Evolutionary conservation across 1,140 invertebrate genomes (phyloP).

Genomic region (Agrypnia vestita): DNA sequence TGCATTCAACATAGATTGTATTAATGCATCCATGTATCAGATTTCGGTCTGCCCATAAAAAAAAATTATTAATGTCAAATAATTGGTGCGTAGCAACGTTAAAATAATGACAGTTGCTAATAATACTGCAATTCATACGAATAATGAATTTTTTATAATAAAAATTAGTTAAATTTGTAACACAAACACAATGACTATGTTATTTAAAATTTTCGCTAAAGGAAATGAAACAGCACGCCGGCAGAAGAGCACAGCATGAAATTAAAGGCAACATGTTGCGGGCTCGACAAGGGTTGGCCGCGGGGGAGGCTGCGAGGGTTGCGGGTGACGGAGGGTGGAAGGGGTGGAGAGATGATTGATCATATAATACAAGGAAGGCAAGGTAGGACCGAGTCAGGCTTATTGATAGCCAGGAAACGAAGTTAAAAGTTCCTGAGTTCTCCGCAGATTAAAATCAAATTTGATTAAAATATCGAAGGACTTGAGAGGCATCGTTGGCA

Average conservation of each 20-base stretch:
- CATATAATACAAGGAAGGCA: background rate
- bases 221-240: background rate
- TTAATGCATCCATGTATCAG: too few species aligned
- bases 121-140: too few species aligned
- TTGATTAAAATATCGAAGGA: constrained; percentile 35
- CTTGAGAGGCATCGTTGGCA: background rate
- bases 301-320: too few species aligned
- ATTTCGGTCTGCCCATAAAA: too few species aligned
- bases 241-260: background rate
- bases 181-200: too few species aligned
- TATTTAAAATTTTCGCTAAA: background rate
- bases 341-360: constrained; percentile 40
- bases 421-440: constrained; percentile 28
- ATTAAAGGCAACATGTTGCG: background rate
- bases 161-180: too few species aligned
- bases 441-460: constrained; percentile 32
- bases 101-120: too few species aligned
- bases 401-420: constrained; percentile 36
- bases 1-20: too few species aligned
- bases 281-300: background rate
- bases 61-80: too few species aligned
- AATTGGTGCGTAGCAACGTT: too few species aligned
- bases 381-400: constrained; percentile 7
- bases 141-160: too few species aligned
- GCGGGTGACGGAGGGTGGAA: background rate